Conservation (phyloP, 2,113 vertebrate species). For the Antechinus stuartii region DNA sequence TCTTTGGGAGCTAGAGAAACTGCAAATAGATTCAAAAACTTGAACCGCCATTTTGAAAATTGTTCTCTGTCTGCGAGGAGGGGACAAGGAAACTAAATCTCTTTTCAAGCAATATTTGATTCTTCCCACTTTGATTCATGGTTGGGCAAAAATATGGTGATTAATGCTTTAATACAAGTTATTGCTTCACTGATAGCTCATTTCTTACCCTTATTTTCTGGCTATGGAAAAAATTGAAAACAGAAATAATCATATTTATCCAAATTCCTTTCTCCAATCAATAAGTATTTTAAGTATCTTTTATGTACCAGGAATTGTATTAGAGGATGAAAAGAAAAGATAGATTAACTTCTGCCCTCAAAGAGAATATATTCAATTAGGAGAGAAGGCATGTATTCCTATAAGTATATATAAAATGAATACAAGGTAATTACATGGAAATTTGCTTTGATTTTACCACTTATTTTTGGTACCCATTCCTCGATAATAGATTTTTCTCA, state of each 20-base stretch:
- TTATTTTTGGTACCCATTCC: neutral
- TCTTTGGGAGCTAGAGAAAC: constrained; percentile 1
- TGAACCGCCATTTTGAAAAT: constrained; percentile 39
- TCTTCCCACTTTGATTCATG: neutral
- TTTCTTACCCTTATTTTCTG: constrained; percentile 60
- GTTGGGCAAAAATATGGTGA: neutral
- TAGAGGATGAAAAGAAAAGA: neutral
- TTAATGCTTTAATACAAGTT: constrained; percentile 7
- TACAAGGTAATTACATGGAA: neutral
- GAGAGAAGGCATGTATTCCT: neutral
- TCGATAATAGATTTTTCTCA: neutral
- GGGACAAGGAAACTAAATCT: constrained; percentile 4
- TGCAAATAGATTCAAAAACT: neutral
- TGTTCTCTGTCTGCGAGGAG: neutral
- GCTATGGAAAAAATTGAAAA: constrained; percentile 39
- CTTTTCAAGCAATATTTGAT: neutral
- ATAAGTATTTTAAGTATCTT: neutral
- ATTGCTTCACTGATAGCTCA: constrained; percentile 5
- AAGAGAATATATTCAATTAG: neutral
- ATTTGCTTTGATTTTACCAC: neutral
- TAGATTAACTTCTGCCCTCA: neutral
- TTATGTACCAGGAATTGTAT: neutral
- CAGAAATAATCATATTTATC: neutral
- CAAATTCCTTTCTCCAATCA: neutral
- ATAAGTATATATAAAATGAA: neutral